These are phyloP conservation scores for Platyscapa corneri DNA, from an alignment of 1,140 invertebrate genomes.

Conservation along the genomic window DNA sequence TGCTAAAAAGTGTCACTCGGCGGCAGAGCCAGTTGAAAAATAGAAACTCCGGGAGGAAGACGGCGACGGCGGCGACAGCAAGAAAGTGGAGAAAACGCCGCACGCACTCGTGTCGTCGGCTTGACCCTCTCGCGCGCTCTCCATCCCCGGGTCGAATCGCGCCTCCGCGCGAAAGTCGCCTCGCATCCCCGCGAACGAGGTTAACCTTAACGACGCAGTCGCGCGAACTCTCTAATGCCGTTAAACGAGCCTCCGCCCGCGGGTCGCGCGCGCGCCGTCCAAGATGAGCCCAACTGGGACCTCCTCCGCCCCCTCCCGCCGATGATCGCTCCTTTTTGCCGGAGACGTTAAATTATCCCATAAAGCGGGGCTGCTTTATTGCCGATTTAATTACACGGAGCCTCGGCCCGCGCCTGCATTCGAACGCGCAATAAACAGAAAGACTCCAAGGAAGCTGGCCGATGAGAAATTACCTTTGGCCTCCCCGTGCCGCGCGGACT, in stretches of 20 bases:
- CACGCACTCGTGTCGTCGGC: neutral
- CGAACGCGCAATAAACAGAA: neutral
- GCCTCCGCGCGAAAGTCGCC: neutral
- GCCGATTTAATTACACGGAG: neutral
- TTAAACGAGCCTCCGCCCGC: neutral
- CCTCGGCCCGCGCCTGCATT: neutral
- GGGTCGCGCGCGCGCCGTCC: neutral
- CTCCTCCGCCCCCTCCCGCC: too few species aligned
- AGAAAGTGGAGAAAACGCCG: constrained; percentile 42
- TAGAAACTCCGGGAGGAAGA: constrained; percentile 26
- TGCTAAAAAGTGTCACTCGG: constrained; percentile 37
- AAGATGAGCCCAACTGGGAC: neutral
- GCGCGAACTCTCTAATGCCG: constrained; percentile 11
- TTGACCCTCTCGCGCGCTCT: neutral
- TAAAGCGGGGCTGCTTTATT: neutral
- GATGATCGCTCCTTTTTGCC: neutral
- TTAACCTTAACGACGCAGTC: constrained; percentile 27
- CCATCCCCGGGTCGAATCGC: neutral
- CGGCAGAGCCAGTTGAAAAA: neutral
- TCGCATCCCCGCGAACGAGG: neutral
- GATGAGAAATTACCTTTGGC: neutral
- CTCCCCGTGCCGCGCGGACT: neutral
- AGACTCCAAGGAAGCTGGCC: neutral
- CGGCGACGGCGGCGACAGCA: neutral
- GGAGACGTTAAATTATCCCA: neutral